Base-by-base conservation (phyloP, 2,888 invertebrate species). In the Epinotia nisella region DNA sequence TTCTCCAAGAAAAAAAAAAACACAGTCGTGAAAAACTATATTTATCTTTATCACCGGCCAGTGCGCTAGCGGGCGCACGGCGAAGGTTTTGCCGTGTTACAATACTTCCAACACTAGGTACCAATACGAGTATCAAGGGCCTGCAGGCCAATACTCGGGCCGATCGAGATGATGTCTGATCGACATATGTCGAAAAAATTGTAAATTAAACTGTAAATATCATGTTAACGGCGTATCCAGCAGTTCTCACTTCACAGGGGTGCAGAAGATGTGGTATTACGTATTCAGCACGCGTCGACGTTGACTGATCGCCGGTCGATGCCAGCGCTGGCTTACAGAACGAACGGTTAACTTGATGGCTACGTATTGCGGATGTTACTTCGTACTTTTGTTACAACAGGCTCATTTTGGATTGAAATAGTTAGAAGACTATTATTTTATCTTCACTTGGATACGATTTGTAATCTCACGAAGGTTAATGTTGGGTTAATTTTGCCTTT, bases 231-330 rank as follows among this genome's bases (percentile, higher is more conserved):
- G 49, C 45, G 35, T 39, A 62, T 56, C 56, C 13, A 56, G 61
- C 17, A 49, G 56, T 61, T 72, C 19, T 68, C 70, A 66, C 73
- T 74, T 69, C 66, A 74, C 39, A 69, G 67, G 58, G 72, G 73
- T 75, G 81, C 82, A 80, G 76, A 79, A 73, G 78, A 74, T 74
- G 69, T 72, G 75, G 61, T 78, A 85, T 87, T 83, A 84, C 82
- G 80, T 85, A 89, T 88, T 85, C 87, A 80, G 80, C 68, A 53
- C 82, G 77, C 82, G 83, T 76, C 76, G 81, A 84, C 89, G 77
- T 82, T 87, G 87, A 88, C 79, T 83, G 85, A 89, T 87, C 76
- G 80, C 67, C 70, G 71, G 74, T 77, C 76, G 76, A 79, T 75
- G 75, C 72, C 77, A 76, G 78, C 70, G 60, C 62, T 56, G 62